These are phyloP conservation scores for Macropodus opercularis DNA, from an alignment of 2,797 vertebrate genomes.

Conservation along the genomic window DNA sequence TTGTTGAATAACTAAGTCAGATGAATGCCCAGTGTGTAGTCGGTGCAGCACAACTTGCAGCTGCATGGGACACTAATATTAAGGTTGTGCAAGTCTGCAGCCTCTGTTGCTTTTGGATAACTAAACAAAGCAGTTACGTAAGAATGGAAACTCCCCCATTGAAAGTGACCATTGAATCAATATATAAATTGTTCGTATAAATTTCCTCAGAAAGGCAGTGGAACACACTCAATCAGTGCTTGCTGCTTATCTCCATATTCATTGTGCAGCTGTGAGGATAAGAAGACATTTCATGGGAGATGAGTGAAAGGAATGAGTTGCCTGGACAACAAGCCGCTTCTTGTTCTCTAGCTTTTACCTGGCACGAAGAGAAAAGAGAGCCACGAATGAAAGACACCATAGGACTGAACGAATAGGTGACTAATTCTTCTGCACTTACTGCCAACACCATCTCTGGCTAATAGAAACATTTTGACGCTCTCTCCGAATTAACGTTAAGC, in stretches of 20 bases:
- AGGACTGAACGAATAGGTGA: too few species aligned
- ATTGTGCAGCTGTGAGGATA: neutral
- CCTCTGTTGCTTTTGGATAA: neutral
- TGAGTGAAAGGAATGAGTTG: neutral
- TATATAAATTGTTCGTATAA: neutral
- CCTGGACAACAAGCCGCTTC: neutral
- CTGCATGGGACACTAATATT: too few species aligned
- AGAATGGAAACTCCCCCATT: neutral
- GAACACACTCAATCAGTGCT: neutral
- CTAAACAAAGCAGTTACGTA: neutral
- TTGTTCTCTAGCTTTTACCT: neutral
- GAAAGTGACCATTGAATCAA: neutral
- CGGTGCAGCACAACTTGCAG: too few species aligned
- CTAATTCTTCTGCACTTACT: too few species aligned
- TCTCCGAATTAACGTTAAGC: neutral
- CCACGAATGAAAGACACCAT: too few species aligned
- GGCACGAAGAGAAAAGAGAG: slow-evolving; percentile 29
- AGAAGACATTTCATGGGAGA: neutral
- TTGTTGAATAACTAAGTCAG: too few species aligned
- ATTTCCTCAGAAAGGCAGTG: neutral
- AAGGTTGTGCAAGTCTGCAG: neutral
- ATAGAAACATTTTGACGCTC: slow-evolving; percentile 47
- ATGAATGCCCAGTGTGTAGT: too few species aligned
- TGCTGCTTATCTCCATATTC: neutral
- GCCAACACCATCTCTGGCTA: too few species aligned